Percentiles rank a stretch among this genome's conserved stretches.
phyloP scores from a whole-genome alignment of 2,888 invertebrate genomes.

The Drosophila imparisetae region DNA sequence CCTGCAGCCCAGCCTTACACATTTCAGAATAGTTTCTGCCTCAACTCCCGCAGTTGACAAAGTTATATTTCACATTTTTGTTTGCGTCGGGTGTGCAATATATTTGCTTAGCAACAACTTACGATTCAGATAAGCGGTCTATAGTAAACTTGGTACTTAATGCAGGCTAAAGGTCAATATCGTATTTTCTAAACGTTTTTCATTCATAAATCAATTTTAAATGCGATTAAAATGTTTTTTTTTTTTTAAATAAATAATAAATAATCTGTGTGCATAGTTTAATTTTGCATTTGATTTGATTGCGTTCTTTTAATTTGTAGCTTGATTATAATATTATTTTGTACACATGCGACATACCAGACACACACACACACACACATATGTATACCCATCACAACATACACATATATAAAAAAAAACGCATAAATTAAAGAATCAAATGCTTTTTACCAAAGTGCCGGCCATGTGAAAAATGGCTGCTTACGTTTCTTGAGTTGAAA shows the following conservation, averaged over 20 bases:
- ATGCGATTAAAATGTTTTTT: background rate
- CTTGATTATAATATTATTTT: constrained; percentile 3
- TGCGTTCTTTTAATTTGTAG: background rate
- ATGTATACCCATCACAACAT: constrained; percentile 4
- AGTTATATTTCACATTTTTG: constrained; percentile 34
- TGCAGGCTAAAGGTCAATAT: background rate
- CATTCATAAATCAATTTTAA: background rate
- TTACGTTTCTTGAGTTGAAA: constrained; percentile 20
- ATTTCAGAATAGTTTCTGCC: constrained; percentile 7
- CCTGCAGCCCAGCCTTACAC: background rate
- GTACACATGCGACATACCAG: constrained; percentile 1
- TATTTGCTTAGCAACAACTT: background rate
- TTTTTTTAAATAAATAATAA: background rate
- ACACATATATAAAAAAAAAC: constrained; percentile 7
- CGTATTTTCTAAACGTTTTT: background rate
- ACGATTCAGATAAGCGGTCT: background rate
- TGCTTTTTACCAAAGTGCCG: constrained; percentile 27
- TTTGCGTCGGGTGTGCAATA: constrained; percentile 9
- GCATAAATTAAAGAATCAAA: constrained; percentile 36
- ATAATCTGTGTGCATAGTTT: background rate
- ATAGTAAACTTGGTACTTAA: background rate
- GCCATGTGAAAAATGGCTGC: background rate
- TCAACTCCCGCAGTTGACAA: constrained; percentile 13
- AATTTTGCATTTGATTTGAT: background rate
- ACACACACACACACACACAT: background rate